Conservation (phyloP, 2,113 vertebrate genomes). For the Mola mola region DNA sequence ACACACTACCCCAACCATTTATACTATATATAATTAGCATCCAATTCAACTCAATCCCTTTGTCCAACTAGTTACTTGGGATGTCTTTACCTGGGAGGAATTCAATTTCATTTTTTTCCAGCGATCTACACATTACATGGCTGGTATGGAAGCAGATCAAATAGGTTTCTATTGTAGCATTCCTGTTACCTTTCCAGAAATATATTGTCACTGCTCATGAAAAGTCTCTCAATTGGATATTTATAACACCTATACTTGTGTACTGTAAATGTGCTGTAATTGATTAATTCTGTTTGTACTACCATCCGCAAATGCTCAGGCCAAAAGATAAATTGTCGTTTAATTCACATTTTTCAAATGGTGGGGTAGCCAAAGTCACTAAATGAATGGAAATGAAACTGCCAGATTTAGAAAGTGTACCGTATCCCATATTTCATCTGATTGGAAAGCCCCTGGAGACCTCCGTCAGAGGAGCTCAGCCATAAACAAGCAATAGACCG, state of each 20-base stretch:
- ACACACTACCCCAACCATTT: no score
- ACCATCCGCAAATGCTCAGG: not conserved
- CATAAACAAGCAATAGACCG: constrained; percentile 60
- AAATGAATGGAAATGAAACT: constrained; percentile 56
- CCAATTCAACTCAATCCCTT: no score
- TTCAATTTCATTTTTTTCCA: no score
- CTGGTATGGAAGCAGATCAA: no score
- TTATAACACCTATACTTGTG: constrained; percentile 13
- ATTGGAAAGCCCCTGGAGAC: constrained; percentile 55
- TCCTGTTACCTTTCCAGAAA: not conserved
- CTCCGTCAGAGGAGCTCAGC: constrained; percentile 59
- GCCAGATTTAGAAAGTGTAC: constrained; percentile 46
- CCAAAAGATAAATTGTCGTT: constrained; percentile 35
- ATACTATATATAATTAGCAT: no score
- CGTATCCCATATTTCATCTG: constrained; percentile 61
- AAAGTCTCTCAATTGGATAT: constrained; percentile 14
- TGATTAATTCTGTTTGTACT: constrained; percentile 1
- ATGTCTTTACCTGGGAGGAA: no score
- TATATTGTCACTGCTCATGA: not conserved
- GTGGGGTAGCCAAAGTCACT: constrained; percentile 18
- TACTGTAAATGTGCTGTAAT: constrained; percentile 29
- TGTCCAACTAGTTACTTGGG: no score
- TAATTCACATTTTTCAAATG: constrained; percentile 30
- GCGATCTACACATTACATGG: no score
- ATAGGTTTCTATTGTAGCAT: no score